Evolutionary conservation across 2,888 invertebrate species (phyloP).

Genomic region (Leucozona laternaria): DNA sequence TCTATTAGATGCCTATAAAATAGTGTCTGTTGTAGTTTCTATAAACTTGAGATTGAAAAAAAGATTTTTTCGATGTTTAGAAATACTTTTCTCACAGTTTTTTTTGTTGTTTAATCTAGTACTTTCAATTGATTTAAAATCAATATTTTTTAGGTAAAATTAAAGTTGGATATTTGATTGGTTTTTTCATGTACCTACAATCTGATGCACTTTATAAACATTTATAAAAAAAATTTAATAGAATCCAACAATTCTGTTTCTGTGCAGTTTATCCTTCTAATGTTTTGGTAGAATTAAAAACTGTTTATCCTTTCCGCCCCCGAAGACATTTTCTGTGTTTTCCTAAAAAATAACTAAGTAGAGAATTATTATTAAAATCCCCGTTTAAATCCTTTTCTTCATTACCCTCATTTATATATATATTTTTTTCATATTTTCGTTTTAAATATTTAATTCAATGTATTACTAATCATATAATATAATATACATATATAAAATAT

Average conservation of each 20-base stretch:
- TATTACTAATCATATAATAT: slow-evolving; percentile 19
- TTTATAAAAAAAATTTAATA: background rate
- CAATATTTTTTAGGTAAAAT: slow-evolving; percentile 45
- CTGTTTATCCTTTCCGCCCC: slow-evolving; percentile 4
- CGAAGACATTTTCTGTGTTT: slow-evolving; percentile 37
- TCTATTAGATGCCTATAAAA: slow-evolving; percentile 50
- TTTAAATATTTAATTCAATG: slow-evolving; percentile 37
- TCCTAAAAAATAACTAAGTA: slow-evolving; percentile 22
- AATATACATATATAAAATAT: background rate
- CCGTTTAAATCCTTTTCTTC: slow-evolving; percentile 32
- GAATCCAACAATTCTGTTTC: slow-evolving; percentile 33
- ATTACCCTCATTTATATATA: slow-evolving; percentile 17
- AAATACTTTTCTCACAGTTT: slow-evolving; percentile 46
- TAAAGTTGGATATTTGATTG: slow-evolving; percentile 45
- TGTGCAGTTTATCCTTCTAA: slow-evolving; percentile 26
- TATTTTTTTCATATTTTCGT: slow-evolving; percentile 29
- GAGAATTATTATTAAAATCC: slow-evolving; percentile 16
- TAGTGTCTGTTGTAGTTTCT: slow-evolving; percentile 57
- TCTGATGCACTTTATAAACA: slow-evolving; percentile 49
- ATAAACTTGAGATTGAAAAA: slow-evolving; percentile 30
- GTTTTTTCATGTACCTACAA: slow-evolving; percentile 32
- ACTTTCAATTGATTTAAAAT: slow-evolving; percentile 36
- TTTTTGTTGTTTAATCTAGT: slow-evolving; percentile 50
- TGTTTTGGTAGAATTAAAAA: slow-evolving; percentile 49
- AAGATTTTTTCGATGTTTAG: slow-evolving; percentile 55